A percentile compares a stretch with the other conserved stretches of the same genome.
Conservation (phyloP, 2,113 vertebrate species). For the Oreochromis spilurus region DNA sequence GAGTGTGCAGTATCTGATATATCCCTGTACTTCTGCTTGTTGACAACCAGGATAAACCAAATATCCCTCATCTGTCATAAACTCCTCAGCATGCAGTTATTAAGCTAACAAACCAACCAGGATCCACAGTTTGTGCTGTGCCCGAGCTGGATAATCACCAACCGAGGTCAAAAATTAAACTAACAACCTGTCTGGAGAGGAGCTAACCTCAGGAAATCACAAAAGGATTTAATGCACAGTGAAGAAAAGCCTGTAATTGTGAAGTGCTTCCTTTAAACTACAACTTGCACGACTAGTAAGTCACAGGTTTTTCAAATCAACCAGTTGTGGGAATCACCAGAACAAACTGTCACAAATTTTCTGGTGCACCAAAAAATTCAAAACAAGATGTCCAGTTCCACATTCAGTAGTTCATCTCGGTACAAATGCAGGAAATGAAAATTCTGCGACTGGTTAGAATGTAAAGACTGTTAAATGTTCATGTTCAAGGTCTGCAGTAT, state of each 20-base stretch:
- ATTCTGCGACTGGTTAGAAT: background rate
- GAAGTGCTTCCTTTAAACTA: slow-evolving; percentile 5
- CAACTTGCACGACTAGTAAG: background rate
- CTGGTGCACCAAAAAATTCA: background rate
- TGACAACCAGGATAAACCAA: background rate
- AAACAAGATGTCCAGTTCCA: background rate
- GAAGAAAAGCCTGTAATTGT: background rate
- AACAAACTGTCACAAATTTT: background rate
- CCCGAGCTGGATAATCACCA: background rate
- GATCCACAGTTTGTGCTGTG: background rate
- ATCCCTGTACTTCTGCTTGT: background rate
- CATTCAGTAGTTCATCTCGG: background rate
- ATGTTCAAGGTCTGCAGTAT: background rate
- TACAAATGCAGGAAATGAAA: background rate
- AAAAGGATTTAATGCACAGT: background rate
- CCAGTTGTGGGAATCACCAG: background rate
- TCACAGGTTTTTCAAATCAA: background rate
- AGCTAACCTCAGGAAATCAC: background rate
- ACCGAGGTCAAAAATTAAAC: background rate
- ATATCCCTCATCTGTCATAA: background rate
- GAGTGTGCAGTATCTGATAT: background rate
- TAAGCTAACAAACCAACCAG: slow-evolving; percentile 24
- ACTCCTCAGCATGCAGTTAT: slow-evolving; percentile 40
- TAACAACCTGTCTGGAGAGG: background rate
- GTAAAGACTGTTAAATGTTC: slow-evolving; percentile 1